These are phyloP conservation scores for Isaurus tuberculatus DNA, from an alignment of 92 coral and sea anemone species.

Conservation along the genomic window DNA sequence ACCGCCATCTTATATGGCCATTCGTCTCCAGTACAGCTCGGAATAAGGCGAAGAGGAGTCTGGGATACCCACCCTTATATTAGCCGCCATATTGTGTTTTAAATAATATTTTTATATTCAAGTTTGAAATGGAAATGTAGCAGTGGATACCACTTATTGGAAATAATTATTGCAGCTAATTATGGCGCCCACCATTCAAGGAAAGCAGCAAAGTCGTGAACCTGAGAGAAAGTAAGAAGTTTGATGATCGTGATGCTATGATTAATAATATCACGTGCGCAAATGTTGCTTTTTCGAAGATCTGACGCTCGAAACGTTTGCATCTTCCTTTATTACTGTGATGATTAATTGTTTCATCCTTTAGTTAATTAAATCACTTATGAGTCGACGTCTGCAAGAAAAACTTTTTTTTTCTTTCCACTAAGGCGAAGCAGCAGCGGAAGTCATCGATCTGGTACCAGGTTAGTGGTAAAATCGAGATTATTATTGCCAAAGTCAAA, in stretches of 20 bases:
- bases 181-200: slow-evolving; percentile 48
- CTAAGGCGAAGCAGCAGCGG: slow-evolving; percentile 31
- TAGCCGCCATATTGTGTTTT: too few relatives aligned
- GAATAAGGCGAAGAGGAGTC: slow-evolving; percentile 34
- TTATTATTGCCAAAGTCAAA: background rate
- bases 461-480: slow-evolving; percentile 1
- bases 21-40: slow-evolving; percentile 24
- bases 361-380: too few relatives aligned
- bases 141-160: background rate
- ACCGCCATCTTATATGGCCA: slow-evolving; percentile 30
- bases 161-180: background rate
- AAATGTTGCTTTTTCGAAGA: too few relatives aligned
- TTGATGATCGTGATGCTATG: background rate
- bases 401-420: background rate
- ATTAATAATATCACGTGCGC: background rate
- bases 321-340: too few relatives aligned
- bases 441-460: slow-evolving; percentile 34
- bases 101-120: background rate
- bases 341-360: too few relatives aligned
- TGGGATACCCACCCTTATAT: slow-evolving; percentile 23
- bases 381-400: slow-evolving; percentile 1
- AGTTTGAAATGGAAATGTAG: background rate
- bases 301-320: too few relatives aligned
- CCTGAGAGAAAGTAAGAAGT: slow-evolving; percentile 26
- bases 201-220: slow-evolving; percentile 38